Conservation (phyloP, 2,797 vertebrate genomes). For the Scolopax rusticola region DNA sequence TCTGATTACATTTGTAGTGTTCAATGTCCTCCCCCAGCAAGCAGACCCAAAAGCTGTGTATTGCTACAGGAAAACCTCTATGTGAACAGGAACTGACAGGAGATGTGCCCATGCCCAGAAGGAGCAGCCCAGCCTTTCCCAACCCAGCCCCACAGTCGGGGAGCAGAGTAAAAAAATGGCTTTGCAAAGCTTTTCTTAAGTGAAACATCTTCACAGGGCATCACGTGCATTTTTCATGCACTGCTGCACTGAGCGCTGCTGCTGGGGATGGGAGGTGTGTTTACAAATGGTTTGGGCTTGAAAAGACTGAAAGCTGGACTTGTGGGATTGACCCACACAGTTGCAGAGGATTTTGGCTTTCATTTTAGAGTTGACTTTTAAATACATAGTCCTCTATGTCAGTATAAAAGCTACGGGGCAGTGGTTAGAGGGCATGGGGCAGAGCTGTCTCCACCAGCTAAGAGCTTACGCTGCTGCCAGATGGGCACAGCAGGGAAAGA, state of each 20-base stretch:
- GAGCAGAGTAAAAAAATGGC: background rate
- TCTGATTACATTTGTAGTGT: background rate
- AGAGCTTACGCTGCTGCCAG: background rate
- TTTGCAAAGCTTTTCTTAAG: background rate
- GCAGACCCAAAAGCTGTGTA: background rate
- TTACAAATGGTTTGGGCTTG: background rate
- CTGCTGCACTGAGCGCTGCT: background rate
- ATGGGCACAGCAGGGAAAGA: background rate
- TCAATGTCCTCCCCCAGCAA: background rate
- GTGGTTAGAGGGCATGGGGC: background rate
- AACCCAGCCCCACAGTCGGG: background rate
- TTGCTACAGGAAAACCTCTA: background rate
- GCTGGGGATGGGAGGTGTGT: background rate
- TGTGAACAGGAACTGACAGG: background rate
- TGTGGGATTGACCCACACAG: background rate
- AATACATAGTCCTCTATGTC: background rate
- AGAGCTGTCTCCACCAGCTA: background rate
- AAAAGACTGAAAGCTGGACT: background rate
- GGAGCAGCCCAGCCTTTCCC: background rate
- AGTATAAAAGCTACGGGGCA: background rate
- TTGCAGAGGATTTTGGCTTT: background rate
- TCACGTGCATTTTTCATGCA: fast-evolving
- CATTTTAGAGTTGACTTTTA: background rate
- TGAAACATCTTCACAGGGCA: background rate
- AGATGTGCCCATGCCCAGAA: background rate